Conservation (phyloP, 2,797 vertebrate genomes). For the Astyanax mexicanus region DNA sequence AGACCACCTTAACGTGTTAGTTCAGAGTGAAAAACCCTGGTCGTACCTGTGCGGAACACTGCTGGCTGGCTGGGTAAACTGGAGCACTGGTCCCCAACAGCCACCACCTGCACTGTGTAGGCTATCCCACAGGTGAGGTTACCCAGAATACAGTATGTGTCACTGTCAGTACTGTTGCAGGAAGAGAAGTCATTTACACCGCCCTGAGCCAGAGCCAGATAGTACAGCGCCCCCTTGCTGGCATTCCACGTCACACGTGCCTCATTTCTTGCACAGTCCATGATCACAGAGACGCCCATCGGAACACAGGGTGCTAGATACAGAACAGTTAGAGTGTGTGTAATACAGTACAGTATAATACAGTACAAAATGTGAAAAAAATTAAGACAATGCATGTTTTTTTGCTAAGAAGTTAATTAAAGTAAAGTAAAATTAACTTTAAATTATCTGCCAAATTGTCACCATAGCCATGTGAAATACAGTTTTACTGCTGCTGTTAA, state of each 20-base stretch:
- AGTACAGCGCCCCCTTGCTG: conserved; percentile 71
- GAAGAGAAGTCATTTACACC: conserved; percentile 16
- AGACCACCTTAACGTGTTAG: too few species aligned
- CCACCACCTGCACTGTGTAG: conserved; percentile 73
- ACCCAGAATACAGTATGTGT: conserved; percentile 64
- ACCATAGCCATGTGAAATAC: too few species aligned
- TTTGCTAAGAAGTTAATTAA: too few species aligned
- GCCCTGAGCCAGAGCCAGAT: conserved; percentile 65
- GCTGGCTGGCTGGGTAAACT: conserved; percentile 72
- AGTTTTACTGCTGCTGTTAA: too few species aligned
- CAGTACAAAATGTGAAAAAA: too few species aligned
- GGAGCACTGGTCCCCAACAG: conserved; percentile 70
- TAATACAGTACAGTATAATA: background rate
- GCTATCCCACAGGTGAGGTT: conserved; percentile 71
- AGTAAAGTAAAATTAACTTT: too few species aligned
- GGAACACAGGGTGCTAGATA: conserved; percentile 79
- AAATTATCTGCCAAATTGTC: too few species aligned
- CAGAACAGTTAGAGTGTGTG: background rate
- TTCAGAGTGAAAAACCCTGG: background rate
- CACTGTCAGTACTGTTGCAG: conserved; percentile 60
- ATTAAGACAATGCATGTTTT: too few species aligned
- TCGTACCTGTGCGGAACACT: conserved; percentile 73
- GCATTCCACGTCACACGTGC: conserved; percentile 72
- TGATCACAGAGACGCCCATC: conserved; percentile 57
- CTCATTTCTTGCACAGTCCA: conserved; percentile 70